Evolutionary conservation across 2,113 vertebrate species (phyloP), one percentile per base, ranked within the genome.

Genomic region (Probosciger aterrimus): DNA sequence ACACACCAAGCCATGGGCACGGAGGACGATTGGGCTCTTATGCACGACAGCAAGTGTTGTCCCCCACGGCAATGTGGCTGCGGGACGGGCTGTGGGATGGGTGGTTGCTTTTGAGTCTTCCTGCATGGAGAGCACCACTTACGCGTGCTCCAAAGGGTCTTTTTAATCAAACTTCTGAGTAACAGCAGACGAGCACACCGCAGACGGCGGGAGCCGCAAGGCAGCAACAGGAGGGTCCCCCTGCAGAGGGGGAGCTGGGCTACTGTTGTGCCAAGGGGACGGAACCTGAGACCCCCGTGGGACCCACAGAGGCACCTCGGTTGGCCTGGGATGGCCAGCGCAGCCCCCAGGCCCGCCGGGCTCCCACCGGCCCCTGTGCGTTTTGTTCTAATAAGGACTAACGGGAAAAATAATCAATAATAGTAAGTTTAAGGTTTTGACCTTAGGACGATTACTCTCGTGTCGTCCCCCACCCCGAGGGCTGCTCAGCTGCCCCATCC

Each of bases 221-320:
- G n/a, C 60, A 68, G 57, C 52, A 13, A 15, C 47, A 2, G 31
- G 24, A 7, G 65, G 1, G 9, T 4, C 23, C 14, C 3, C 35
- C 23, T 7, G 35, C 30, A 3, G 17, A 2, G 2, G 6, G 6
- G 33, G 5, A 39, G 9, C 4, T 10, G 20, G 4, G 4, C 6
- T 39, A 7, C 9, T 18, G 67, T 31, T 33, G 25, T 64, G 33
- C 23, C 1, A 23, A 35, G 23, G 1, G 25, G 19, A 31, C 3
- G 1, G 77, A 52, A 12, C 13, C 11, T 6, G 60, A 24, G 33
- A 35, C 6, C 3, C 11, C 24, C 12, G 20, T 5, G 79, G 10
- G 31, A 92, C 27, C 27, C 8, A 3, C 64, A 28, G 43, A 39
- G 37, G 13, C 44, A 18, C 33, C 25, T 50, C 44, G 9, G 20